Conservation (phyloP, 1,140 invertebrate genomes). For the Mactra quadrangularis region DNA sequence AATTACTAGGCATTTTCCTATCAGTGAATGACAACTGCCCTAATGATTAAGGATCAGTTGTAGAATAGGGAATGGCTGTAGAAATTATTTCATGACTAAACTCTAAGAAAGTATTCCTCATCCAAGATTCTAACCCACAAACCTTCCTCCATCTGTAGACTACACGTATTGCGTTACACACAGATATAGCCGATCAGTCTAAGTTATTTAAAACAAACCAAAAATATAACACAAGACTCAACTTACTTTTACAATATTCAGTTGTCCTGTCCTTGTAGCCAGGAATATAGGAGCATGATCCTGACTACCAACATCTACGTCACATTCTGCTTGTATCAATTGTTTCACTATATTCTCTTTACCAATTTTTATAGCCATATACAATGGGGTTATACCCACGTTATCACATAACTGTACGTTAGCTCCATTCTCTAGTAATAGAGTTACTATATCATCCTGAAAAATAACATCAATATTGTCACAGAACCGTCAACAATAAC, state of each 20-base stretch:
- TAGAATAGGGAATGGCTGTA: too few relatives aligned
- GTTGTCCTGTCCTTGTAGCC: slow-evolving; percentile 69
- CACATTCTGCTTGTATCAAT: slow-evolving; percentile 72
- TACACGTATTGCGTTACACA: slow-evolving; percentile 69
- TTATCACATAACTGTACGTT: slow-evolving; percentile 75
- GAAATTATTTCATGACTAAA: too few relatives aligned
- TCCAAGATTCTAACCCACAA: slow-evolving; percentile 72
- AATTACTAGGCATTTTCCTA: too few relatives aligned
- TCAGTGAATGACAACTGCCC: too few relatives aligned
- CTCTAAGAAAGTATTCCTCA: too few relatives aligned
- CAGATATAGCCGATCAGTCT: too few relatives aligned
- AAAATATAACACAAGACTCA: too few relatives aligned
- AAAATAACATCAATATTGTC: too few relatives aligned
- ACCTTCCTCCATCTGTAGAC: slow-evolving; percentile 76
- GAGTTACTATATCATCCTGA: slow-evolving; percentile 55
- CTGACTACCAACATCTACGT: slow-evolving; percentile 76
- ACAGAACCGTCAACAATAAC: too few relatives aligned
- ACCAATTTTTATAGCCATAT: slow-evolving; percentile 71
- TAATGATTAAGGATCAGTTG: too few relatives aligned
- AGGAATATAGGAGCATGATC: slow-evolving; percentile 76
- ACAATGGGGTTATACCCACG: slow-evolving; percentile 76
- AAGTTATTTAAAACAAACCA: too few relatives aligned
- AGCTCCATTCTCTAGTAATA: slow-evolving; percentile 64
- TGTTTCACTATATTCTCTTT: slow-evolving; percentile 61
- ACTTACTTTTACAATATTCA: slow-evolving; percentile 72